Conservation (phyloP, 2,888 invertebrate genomes). For the Chromoteleia sp. region DNA sequence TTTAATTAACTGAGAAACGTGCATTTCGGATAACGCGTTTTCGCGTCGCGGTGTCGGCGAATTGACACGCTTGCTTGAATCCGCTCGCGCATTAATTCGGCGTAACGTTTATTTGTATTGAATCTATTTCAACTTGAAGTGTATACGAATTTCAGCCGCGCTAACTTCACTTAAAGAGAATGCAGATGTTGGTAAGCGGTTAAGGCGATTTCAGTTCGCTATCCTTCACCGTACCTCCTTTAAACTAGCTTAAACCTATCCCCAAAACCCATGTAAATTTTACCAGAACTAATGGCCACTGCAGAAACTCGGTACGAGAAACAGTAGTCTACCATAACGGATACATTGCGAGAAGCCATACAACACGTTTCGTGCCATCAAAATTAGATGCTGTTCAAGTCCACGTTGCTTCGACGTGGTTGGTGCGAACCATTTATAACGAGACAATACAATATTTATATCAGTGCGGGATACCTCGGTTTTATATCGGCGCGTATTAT, state of each 20-base stretch:
- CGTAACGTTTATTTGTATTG: conserved; percentile 42
- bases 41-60: neutral
- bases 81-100: neutral
- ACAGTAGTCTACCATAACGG: conserved; percentile 51
- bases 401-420: conserved; percentile 17
- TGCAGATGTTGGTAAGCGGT: conserved; percentile 47
- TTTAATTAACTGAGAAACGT: conserved; percentile 11
- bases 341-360: conserved; percentile 42
- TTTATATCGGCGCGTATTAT: no score
- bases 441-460: neutral
- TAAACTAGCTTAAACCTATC: conserved; percentile 62
- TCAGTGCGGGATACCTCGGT: no score
- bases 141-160: conserved; percentile 40
- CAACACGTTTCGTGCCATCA: conserved; percentile 44
- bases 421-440: conserved; percentile 8
- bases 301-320: conserved; percentile 56
- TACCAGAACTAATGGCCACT: conserved; percentile 66
- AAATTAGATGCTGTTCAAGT: conserved; percentile 48
- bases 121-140: conserved; percentile 43
- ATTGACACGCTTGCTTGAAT: neutral
- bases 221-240: conserved; percentile 54
- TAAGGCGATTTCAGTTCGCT: conserved; percentile 43
- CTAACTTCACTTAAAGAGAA: conserved; percentile 59
- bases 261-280: conserved; percentile 64
- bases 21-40: conserved; percentile 6